Evolutionary conservation across 2,888 invertebrate genomes (phyloP).

Genomic region (Lacanobia wlatinum): DNA sequence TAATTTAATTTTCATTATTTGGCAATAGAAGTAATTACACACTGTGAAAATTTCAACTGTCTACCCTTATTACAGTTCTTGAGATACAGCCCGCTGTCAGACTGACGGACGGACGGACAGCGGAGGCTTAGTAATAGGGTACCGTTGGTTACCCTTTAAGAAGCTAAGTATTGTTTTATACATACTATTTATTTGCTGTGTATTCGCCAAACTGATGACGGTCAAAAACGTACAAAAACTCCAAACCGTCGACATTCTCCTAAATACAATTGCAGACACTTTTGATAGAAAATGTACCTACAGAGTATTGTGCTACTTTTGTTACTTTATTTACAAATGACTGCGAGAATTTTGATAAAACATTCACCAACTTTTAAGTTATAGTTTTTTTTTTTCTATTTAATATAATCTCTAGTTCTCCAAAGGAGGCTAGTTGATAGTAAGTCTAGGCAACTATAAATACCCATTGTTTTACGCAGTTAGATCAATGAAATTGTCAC

Average conservation of each 20-base stretch:
- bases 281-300: neutral
- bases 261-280: neutral
- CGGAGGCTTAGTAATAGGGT: no score
- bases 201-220: conserved; percentile 2
- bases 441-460: neutral
- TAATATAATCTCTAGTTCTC: neutral
- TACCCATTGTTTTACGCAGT: conserved; percentile 5
- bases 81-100: no score
- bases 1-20: no score
- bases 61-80: no score
- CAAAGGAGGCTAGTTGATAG: neutral
- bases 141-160: no score
- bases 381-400: neutral
- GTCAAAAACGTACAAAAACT: conserved; percentile 1
- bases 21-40: no score
- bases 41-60: no score
- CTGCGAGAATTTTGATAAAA: neutral
- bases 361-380: neutral
- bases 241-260: conserved; percentile 10
- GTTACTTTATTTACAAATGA: neutral
- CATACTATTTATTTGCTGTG: conserved; percentile 39
- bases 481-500: conserved; percentile 4
- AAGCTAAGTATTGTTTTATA: neutral
- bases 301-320: neutral
- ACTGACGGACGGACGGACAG: no score